Conservation (phyloP, 2,888 invertebrate genomes). For the Heliconius ismenius region DNA sequence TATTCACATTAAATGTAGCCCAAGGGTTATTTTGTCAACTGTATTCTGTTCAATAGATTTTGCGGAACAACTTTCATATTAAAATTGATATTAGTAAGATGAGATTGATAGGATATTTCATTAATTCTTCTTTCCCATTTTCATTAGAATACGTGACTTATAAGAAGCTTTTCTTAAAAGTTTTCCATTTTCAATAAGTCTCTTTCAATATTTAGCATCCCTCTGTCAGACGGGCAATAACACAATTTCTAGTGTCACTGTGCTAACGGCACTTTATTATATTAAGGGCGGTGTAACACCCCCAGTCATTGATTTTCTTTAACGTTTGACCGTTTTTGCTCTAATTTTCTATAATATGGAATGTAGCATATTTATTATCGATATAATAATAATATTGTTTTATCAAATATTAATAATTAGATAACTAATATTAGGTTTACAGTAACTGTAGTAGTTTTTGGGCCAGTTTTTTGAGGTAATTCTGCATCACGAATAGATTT, state of each 20-base stretch:
- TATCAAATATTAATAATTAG: too few species aligned
- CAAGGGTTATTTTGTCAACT: too few species aligned
- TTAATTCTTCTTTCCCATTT: too few species aligned
- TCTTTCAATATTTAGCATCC: conserved; percentile 14
- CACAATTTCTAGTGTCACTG: conserved; percentile 55
- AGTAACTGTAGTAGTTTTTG: too few species aligned
- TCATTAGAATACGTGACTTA: background rate
- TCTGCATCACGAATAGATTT: too few species aligned
- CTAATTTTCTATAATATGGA: background rate
- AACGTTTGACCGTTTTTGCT: conserved; percentile 7
- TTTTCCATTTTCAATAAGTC: conserved; percentile 1
- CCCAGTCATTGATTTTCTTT: conserved; percentile 32
- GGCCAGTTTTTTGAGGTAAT: too few species aligned
- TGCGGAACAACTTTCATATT: too few species aligned
- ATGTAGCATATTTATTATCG: background rate
- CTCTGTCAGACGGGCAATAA: conserved; percentile 51
- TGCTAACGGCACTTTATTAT: conserved; percentile 54
- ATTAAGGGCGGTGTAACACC: conserved; percentile 39
- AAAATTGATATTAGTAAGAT: too few species aligned
- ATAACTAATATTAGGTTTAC: too few species aligned
- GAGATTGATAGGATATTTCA: too few species aligned
- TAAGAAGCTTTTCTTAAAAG: background rate
- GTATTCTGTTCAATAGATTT: too few species aligned
- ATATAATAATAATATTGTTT: background rate
- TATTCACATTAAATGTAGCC: too few species aligned